Base-by-base conservation (phyloP, 1,140 invertebrate species). In the Gonioctena quinquepunctata region DNA sequence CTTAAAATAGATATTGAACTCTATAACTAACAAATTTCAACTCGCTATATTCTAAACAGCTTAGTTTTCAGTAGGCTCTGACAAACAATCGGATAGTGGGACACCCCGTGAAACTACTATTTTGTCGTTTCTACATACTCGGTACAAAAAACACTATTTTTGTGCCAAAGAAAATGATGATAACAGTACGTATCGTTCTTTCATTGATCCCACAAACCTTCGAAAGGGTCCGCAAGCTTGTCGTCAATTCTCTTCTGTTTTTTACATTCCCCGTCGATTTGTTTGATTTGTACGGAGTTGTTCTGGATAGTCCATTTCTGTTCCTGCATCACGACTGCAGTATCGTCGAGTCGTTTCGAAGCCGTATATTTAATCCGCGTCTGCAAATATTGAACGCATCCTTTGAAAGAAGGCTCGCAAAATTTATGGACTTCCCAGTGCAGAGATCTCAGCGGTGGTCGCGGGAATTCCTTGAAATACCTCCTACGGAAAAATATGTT, bases 391-490 rank as follows among this genome's bases (percentile, higher is more conserved):
- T 82, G 81, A 2, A 90, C 79, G 75, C 89, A 90, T 33, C 80
- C 79, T 18, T 82, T 42, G 69, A 90, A 87, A 21, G 85, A 83
- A 6, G 70, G 60, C 21, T 85, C 80, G 74, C 89, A 90, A 63
- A 87, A 81, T 71, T 85, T 84, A 63, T 85, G 81, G 16, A 90
- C 88, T 79, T 89, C 86, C 88, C 88, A 89, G 73, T 90, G 87
- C 16, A 90, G 68, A 0, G 83, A 80, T 62, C 83, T 81, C n/a
- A 90, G 67, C 26, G 84, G 81, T 27, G 87, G 88, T 19, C 76
- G 79, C n/a, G 88, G 88, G 77, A 89, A 89, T 8, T 72, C 67
- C 16, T 76, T 71, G 74, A 82, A 87, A 61, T 85, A 84, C 42
- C 22, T 22, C 49, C 49, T 66, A 8, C 33, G 6, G 33, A 42